Evolutionary conservation across 2,113 vertebrate genomes (phyloP).

Genomic region (Taurulus bubalis): DNA sequence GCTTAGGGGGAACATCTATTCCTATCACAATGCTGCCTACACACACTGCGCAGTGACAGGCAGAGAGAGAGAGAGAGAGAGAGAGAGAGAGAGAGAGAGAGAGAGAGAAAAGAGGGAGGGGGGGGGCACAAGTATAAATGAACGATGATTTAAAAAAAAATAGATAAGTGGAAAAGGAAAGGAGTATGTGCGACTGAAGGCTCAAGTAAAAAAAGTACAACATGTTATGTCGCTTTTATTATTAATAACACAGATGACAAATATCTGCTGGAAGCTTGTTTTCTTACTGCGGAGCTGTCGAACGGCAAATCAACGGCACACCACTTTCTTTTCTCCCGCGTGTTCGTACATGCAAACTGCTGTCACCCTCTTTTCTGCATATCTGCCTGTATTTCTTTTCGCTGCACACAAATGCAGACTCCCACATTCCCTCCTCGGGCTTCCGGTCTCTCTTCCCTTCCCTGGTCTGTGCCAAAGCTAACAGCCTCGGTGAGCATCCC

Average conservation of each 20-base stretch:
- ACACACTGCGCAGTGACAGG: slow-evolving; percentile 81
- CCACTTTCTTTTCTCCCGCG: background rate
- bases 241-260: background rate
- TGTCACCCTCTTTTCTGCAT: slow-evolving; percentile 43
- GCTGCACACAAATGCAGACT: slow-evolving; percentile 57
- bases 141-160: slow-evolving; percentile 44
- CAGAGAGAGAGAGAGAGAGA: slow-evolving; percentile 43
- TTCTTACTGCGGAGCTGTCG: slow-evolving; percentile 13
- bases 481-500: slow-evolving; percentile 56
- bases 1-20: slow-evolving; percentile 86
- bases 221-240: slow-evolving; percentile 29
- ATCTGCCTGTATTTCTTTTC: slow-evolving; percentile 41
- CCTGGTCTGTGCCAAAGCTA: slow-evolving; percentile 59
- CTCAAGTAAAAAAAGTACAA: slow-evolving; percentile 27
- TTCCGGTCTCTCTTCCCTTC: slow-evolving; percentile 53
- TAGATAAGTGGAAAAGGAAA: slow-evolving; percentile 32
- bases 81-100: background rate
- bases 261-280: slow-evolving; percentile 28
- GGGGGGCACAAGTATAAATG: slow-evolving; percentile 61
- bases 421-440: slow-evolving; percentile 55
- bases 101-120: slow-evolving; percentile 7
- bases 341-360: slow-evolving; percentile 42
- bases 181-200: slow-evolving; percentile 28
- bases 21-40: slow-evolving; percentile 87
- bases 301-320: slow-evolving; percentile 18